These are phyloP conservation scores for Ornithorhynchus anatinus DNA, from an alignment of 2,113 vertebrate species.

Conservation along the genomic window DNA sequence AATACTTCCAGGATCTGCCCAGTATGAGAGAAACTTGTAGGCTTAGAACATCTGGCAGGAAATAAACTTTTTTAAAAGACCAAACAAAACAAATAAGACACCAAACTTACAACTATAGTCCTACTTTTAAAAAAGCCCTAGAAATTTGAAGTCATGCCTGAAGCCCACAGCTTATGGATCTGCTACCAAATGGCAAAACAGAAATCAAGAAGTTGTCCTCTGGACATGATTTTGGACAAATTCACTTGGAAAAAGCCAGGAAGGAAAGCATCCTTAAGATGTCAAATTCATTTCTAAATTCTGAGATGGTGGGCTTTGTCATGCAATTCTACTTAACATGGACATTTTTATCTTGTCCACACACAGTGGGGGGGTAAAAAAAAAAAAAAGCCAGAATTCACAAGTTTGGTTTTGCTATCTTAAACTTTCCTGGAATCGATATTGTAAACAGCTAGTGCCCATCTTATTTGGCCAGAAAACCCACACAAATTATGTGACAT, in stretches of 20 bases:
- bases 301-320: background rate
- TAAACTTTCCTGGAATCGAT: background rate
- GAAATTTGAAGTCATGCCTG: background rate
- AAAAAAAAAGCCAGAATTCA: slow-evolving; percentile 16
- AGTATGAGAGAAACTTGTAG: slow-evolving; percentile 15
- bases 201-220: slow-evolving; percentile 28
- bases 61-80: background rate
- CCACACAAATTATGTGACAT: slow-evolving; percentile 18
- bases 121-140: background rate
- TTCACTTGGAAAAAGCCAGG: slow-evolving; percentile 7
- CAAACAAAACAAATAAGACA: background rate
- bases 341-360: background rate
- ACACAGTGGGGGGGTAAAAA: slow-evolving; percentile 15
- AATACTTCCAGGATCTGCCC: slow-evolving; percentile 6
- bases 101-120: background rate
- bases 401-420: slow-evolving; percentile 1
- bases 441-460: slow-evolving; percentile 4
- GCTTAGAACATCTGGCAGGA: slow-evolving; percentile 1
- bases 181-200: slow-evolving; percentile 1
- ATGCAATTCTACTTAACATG: background rate
- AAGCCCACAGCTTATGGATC: background rate
- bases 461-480: slow-evolving; percentile 16
- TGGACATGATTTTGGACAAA: background rate
- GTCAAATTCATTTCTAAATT: slow-evolving; percentile 17
- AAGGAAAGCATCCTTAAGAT: background rate